These are phyloP conservation scores for Thymelicus sylvestris DNA, from an alignment of 2,888 invertebrate species.

Conservation along the genomic window DNA sequence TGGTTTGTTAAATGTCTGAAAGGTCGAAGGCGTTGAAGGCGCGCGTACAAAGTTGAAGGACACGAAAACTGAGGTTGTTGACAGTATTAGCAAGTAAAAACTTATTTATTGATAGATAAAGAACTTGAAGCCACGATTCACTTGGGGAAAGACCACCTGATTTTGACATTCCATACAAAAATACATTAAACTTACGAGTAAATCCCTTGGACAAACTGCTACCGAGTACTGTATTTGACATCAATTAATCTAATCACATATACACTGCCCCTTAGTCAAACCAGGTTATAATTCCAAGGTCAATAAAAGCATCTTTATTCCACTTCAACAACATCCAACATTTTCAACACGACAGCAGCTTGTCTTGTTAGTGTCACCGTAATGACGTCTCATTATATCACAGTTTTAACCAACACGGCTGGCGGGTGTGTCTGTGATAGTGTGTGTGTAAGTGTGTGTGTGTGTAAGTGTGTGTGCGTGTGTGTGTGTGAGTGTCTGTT, in stretches of 20 bases:
- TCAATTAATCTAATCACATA: too few relatives aligned
- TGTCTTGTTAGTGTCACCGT: constrained; percentile 10
- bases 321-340: too few relatives aligned
- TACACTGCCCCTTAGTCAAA: too few relatives aligned
- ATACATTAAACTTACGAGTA: background rate
- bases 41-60: constrained; percentile 14
- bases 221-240: too few relatives aligned
- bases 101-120: background rate
- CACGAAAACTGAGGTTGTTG: constrained; percentile 25
- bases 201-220: too few relatives aligned
- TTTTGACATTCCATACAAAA: background rate
- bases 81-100: background rate
- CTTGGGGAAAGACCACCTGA: background rate
- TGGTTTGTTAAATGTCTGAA: constrained; percentile 11
- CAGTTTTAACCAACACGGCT: constrained; percentile 8
- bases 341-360: too few relatives aligned
- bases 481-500: constrained; percentile 11
- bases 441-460: background rate
- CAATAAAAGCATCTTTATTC: too few relatives aligned
- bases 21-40: background rate
- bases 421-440: background rate
- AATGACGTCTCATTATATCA: constrained; percentile 29
- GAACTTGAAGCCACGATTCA: background rate
- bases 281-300: too few relatives aligned
- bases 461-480: constrained; percentile 8